These are phyloP conservation scores for Mellilla xanthometata DNA, from an alignment of 2,888 invertebrate genomes.

Conservation along the genomic window DNA sequence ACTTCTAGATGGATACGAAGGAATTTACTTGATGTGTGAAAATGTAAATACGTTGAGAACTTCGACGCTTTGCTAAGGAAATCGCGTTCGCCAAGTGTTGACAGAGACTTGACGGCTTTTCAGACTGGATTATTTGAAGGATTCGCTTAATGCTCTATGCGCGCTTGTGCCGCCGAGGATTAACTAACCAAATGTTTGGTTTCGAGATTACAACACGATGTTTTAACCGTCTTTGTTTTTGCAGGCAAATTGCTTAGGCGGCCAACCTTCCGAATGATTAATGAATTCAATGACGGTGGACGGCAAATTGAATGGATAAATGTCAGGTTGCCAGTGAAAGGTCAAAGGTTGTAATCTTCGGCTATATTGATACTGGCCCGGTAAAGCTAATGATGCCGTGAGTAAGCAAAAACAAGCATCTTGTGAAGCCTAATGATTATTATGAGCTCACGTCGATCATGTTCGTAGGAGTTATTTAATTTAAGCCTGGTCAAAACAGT, in stretches of 20 bases:
- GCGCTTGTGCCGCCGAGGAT: conserved; percentile 64
- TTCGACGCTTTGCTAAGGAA: conserved; percentile 65
- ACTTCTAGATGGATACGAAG: conserved; percentile 61
- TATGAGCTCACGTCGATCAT: conserved; percentile 2
- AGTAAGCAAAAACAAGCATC: conserved; percentile 33
- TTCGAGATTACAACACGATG: conserved; percentile 51
- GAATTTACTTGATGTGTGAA: conserved; percentile 76
- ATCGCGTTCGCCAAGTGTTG: conserved; percentile 72
- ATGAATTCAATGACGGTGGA: conserved; percentile 42
- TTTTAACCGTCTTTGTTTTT: conserved; percentile 58
- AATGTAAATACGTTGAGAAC: conserved; percentile 75
- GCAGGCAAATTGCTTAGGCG: conserved; percentile 48
- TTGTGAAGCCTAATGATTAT: conserved; percentile 22
- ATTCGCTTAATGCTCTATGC: conserved; percentile 73
- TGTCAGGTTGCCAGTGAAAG: conserved; percentile 41
- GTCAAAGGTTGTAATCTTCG: conserved; percentile 36
- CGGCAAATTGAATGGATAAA: conserved; percentile 47
- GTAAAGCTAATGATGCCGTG: conserved; percentile 34
- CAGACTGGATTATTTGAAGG: conserved; percentile 74
- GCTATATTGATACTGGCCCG: conserved; percentile 36
- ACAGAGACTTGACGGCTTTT: conserved; percentile 72
- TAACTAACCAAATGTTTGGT: conserved; percentile 57
- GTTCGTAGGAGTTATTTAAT: conserved; percentile 11
- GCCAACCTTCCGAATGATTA: conserved; percentile 42
- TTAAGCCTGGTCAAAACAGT: background rate